Evolutionary conservation across 2,888 invertebrate genomes (phyloP).

Genomic region (Eudemis profundana): DNA sequence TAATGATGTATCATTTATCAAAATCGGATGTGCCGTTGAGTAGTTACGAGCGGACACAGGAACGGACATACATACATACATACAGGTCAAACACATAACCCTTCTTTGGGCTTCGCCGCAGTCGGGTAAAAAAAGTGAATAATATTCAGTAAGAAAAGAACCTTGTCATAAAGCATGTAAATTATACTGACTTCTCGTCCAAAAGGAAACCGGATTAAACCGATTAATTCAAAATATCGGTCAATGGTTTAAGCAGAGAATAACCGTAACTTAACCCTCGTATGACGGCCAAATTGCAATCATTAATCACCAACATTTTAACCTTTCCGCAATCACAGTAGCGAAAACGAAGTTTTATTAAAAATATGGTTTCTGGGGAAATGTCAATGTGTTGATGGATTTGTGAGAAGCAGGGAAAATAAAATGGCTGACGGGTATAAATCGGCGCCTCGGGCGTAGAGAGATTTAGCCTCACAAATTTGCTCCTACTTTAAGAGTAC

Average conservation of each 20-base stretch:
- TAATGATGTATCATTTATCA: too few species aligned
- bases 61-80: too few species aligned
- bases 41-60: too few species aligned
- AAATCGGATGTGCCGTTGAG: too few species aligned
- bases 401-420: slow-evolving; percentile 54
- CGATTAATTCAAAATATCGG: slow-evolving; percentile 19
- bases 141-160: background rate
- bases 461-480: slow-evolving; percentile 58
- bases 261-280: slow-evolving; percentile 30
- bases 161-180: background rate
- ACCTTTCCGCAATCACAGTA: slow-evolving; percentile 41
- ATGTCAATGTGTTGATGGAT: slow-evolving; percentile 70
- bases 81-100: too few species aligned
- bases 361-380: slow-evolving; percentile 57
- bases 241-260: slow-evolving; percentile 18
- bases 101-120: too few species aligned
- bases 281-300: slow-evolving; percentile 38
- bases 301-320: slow-evolving; percentile 39
- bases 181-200: slow-evolving; percentile 1
- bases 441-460: slow-evolving; percentile 52
- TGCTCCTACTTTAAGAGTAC: slow-evolving; percentile 51
- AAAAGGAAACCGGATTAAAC: slow-evolving; percentile 15
- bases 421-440: slow-evolving; percentile 55
- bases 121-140: too few species aligned
- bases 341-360: slow-evolving; percentile 47